phyloP scores from a whole-genome alignment of 2,888 invertebrate species.

The Lobophora halterata region DNA sequence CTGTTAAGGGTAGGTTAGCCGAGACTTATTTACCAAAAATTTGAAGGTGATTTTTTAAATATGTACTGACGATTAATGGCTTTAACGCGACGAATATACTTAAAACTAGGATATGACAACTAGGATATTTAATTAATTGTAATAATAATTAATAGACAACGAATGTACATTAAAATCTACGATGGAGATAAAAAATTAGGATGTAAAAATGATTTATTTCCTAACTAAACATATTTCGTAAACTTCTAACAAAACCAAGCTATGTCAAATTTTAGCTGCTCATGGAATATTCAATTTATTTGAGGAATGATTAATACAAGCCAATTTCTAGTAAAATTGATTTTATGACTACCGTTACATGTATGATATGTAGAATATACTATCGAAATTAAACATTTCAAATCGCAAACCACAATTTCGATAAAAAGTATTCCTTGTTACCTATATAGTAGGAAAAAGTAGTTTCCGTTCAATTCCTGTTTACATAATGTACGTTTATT shows the following conservation, averaged over 20 bases:
- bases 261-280: conserved; percentile 15
- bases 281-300: too few relatives aligned
- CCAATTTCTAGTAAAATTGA: too few relatives aligned
- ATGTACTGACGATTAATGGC: too few relatives aligned
- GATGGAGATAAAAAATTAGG: conserved; percentile 39
- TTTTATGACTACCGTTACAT: conserved; percentile 20
- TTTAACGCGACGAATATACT: conserved; percentile 35
- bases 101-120: conserved; percentile 46
- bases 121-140: too few relatives aligned
- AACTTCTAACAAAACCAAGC: conserved; percentile 1
- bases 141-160: too few relatives aligned
- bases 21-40: background rate
- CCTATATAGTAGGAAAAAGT: too few relatives aligned
- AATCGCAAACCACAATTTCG: too few relatives aligned
- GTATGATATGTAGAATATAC: conserved; percentile 35
- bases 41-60: conserved; percentile 1
- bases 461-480: too few relatives aligned
- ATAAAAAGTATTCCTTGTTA: too few relatives aligned
- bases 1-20: background rate
- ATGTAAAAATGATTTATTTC: conserved; percentile 39
- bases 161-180: conserved; percentile 54
- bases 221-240: conserved; percentile 1
- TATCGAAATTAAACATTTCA: too few relatives aligned
- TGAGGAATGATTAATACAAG: too few relatives aligned
- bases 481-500: too few relatives aligned